Percentiles rank a stretch among this genome's conserved stretches.
Evolutionary conservation across 2,113 vertebrate genomes (phyloP).

Genomic region (Merops nubicus): DNA sequence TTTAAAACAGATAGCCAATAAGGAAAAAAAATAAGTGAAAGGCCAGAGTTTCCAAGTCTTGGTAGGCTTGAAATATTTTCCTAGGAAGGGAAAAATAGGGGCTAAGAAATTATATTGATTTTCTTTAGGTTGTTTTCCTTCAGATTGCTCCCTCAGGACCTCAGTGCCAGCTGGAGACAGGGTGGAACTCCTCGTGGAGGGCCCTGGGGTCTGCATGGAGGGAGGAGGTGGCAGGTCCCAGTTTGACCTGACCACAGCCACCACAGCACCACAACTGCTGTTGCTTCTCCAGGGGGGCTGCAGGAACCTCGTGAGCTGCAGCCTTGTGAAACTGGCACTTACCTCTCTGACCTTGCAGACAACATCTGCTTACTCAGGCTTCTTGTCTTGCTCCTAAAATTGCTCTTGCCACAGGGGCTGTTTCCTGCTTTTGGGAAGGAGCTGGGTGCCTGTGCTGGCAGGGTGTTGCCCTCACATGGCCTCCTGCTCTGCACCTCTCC

Average conservation of each 20-base stretch:
- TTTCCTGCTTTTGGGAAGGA: not conserved
- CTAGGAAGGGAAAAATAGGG: not conserved
- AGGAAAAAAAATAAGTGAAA: not conserved
- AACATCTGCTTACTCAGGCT: conserved; percentile 16
- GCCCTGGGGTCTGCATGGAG: not conserved
- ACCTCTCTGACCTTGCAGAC: not conserved
- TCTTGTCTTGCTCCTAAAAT: not conserved
- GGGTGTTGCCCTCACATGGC: rapidly evolving
- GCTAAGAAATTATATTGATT: not conserved
- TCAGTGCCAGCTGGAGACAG: not conserved
- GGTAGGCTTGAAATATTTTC: not conserved
- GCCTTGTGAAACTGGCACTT: not conserved
- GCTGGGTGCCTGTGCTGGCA: not conserved
- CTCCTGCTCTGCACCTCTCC: not conserved
- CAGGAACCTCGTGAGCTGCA: not conserved
- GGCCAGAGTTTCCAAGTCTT: not conserved
- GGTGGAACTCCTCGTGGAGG: not conserved
- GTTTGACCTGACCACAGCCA: not conserved
- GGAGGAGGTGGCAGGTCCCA: not conserved
- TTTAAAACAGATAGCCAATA: not conserved
- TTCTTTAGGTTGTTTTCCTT: not conserved
- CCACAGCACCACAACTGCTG: not conserved
- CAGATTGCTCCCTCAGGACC: not conserved
- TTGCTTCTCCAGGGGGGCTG: not conserved
- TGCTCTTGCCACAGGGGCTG: not conserved